phyloP scores from a whole-genome alignment of 2,888 invertebrate genomes.

The Acleris laterana region DNA sequence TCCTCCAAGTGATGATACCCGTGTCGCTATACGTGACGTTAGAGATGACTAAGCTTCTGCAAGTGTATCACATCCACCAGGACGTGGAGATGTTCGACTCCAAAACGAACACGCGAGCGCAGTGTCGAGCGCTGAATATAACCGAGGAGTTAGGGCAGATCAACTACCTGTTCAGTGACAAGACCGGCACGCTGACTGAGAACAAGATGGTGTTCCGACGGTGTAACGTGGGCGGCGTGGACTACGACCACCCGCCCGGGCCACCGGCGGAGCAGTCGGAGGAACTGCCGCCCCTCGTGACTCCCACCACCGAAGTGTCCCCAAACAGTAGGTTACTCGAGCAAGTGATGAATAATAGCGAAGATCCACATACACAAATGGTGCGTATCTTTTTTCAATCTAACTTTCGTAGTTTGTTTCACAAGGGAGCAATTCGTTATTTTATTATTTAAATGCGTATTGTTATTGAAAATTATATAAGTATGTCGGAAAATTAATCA shows the following conservation, averaged over 20 bases:
- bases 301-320: slow-evolving; percentile 75
- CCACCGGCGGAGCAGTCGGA: slow-evolving; percentile 87
- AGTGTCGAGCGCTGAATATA: slow-evolving; percentile 97
- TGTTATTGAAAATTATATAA: too few species aligned
- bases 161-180: slow-evolving; percentile 96
- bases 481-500: too few species aligned
- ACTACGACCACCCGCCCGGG: slow-evolving; percentile 93
- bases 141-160: slow-evolving; percentile 98
- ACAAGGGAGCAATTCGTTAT: not conserved
- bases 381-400: slow-evolving; percentile 47
- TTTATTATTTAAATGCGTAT: too few species aligned
- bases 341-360: slow-evolving; percentile 69
- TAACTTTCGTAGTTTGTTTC: not conserved
- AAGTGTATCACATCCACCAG: slow-evolving; percentile 97
- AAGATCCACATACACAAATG: slow-evolving; percentile 86
- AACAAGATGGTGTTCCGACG: slow-evolving; percentile 98
- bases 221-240: slow-evolving; percentile 94
- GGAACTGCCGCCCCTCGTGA: slow-evolving; percentile 77
- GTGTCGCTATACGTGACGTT: slow-evolving; percentile 98
- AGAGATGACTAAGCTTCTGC: slow-evolving; percentile 97
- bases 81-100: slow-evolving; percentile 95
- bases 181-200: slow-evolving; percentile 98
- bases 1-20: slow-evolving; percentile 98
- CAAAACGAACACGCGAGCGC: slow-evolving; percentile 88
- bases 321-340: slow-evolving; percentile 73